Evolutionary conservation across 2,113 vertebrate species (phyloP).

Genomic region (Clarias batrachus): DNA sequence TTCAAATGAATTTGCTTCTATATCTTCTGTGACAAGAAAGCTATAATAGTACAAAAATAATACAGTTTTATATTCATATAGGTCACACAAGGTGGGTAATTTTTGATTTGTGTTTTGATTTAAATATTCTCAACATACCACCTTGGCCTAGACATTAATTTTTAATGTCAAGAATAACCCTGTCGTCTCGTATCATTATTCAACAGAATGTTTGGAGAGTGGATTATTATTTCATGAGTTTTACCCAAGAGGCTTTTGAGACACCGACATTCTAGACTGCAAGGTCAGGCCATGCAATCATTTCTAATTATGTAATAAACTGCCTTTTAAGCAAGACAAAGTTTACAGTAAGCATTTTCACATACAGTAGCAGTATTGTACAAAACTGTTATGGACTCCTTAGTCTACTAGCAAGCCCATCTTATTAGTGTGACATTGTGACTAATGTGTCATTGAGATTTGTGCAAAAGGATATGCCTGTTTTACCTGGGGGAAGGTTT

Average conservation of each 20-base stretch:
- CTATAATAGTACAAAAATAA: not conserved
- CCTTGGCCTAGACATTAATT: not conserved
- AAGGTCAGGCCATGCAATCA: conserved; percentile 17
- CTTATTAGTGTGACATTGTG: conserved; percentile 15
- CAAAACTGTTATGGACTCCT: not conserved
- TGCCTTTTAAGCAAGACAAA: not conserved
- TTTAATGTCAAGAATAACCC: not conserved
- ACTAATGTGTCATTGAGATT: conserved; percentile 1
- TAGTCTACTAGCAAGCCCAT: not conserved
- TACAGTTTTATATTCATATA: not conserved
- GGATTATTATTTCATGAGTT: conserved; percentile 42
- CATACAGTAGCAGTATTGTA: no score
- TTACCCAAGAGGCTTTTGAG: conserved; percentile 11
- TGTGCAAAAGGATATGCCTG: no score
- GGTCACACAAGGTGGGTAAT: not conserved
- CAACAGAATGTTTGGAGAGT: not conserved
- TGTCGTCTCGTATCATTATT: not conserved
- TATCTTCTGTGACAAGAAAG: not conserved
- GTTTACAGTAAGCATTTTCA: not conserved
- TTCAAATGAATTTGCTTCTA: not conserved
- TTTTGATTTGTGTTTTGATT: not conserved
- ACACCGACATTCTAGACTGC: conserved; percentile 6
- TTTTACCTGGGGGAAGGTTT: not conserved
- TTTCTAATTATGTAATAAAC: conserved; percentile 35
- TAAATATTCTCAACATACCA: not conserved